These are phyloP conservation scores for Bagarius yarrelli DNA, from an alignment of 2,113 vertebrate genomes.

Conservation along the genomic window DNA sequence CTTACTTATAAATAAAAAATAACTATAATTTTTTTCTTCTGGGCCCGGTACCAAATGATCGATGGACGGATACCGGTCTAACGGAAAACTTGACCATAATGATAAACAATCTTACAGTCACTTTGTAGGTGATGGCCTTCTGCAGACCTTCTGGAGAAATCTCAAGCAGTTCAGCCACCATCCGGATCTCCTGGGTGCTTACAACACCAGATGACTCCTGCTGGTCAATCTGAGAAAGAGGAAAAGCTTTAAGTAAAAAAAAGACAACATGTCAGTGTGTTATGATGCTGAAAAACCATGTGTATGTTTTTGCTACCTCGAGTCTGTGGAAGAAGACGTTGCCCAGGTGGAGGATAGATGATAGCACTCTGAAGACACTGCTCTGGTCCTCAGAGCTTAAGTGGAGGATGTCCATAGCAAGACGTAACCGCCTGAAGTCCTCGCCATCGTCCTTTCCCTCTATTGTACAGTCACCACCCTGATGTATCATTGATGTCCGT, in stretches of 20 bases:
- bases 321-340: conserved; percentile 92
- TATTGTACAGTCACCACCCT: conserved; percentile 95
- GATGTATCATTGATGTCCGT: background rate
- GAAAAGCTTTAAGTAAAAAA: background rate
- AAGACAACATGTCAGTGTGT: background rate
- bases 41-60: no score
- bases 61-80: no score
- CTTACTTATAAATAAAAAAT: no score
- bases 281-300: background rate
- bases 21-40: background rate
- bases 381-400: conserved; percentile 88
- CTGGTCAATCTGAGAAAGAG: conserved; percentile 75
- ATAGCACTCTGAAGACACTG: conserved; percentile 89
- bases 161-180: conserved; percentile 89
- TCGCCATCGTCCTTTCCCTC: conserved; percentile 81
- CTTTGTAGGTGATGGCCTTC: conserved; percentile 92
- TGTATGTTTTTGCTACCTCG: conserved; percentile 66
- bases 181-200: conserved; percentile 87
- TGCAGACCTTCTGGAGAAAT: conserved; percentile 92
- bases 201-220: conserved; percentile 87
- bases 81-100: background rate
- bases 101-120: conserved; percentile 77
- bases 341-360: conserved; percentile 93
- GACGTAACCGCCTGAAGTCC: conserved; percentile 87
- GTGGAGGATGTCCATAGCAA: conserved; percentile 89